phyloP scores from a whole-genome alignment of 2,113 vertebrate genomes.

The Podocnemis expansa region DNA sequence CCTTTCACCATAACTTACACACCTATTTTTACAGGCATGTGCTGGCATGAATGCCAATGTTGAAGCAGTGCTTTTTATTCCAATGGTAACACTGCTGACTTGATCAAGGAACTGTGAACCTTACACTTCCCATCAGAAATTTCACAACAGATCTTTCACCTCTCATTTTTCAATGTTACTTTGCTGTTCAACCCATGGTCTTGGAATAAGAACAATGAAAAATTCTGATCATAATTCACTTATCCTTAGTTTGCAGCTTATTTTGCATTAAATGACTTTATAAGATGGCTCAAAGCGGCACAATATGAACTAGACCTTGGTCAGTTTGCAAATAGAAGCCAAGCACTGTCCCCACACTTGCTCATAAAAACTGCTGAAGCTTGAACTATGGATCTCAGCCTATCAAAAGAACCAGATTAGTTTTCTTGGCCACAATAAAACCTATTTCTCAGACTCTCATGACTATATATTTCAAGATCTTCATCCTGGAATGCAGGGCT shows the following conservation, averaged over 20 bases:
- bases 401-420: neutral
- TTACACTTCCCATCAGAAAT: neutral
- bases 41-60: neutral
- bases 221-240: neutral
- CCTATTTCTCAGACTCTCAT: neutral
- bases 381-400: neutral
- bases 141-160: conserved; percentile 1
- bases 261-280: conserved; percentile 12
- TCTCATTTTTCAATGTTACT: neutral
- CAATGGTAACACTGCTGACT: neutral
- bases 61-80: neutral
- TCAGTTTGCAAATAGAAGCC: neutral
- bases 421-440: conserved; percentile 19
- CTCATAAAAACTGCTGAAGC: conserved; percentile 13
- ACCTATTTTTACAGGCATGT: neutral
- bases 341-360: neutral
- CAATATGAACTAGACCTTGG: neutral
- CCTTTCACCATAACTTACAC: neutral
- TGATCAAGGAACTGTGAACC: neutral
- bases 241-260: neutral
- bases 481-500: neutral
- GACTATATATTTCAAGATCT: neutral
- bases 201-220: neutral
- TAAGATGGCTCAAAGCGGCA: conserved; percentile 20
- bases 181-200: neutral